Percentiles rank a stretch among this genome's conserved stretches.
Evolutionary conservation across 2,797 vertebrate genomes (phyloP).

Genomic region (Sarcophilus harrisii): DNA sequence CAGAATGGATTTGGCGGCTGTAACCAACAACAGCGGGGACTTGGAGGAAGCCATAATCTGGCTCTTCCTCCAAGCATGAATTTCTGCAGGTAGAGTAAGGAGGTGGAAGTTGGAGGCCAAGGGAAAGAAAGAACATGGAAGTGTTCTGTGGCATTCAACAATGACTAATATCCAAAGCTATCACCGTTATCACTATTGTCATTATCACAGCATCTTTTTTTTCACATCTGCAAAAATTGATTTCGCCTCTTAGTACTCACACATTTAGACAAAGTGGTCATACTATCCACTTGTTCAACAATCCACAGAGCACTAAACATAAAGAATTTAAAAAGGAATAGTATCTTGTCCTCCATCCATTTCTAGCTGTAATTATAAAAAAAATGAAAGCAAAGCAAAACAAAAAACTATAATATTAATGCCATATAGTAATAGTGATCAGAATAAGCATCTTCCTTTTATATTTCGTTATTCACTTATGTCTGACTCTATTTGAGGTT

Average conservation of each 20-base stretch:
- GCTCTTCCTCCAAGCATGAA: slow-evolving; percentile 56
- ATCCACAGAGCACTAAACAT: not conserved
- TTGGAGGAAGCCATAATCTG: slow-evolving; percentile 22
- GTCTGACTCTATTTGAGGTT: not conserved
- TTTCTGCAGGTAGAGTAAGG: slow-evolving; percentile 53
- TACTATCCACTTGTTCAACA: not conserved
- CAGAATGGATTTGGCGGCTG: slow-evolving; percentile 63
- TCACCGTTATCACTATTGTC: not conserved
- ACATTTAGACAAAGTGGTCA: not conserved
- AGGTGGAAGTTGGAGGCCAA: not conserved
- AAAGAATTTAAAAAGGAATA: not conserved
- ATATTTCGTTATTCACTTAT: not conserved
- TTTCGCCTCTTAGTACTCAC: not conserved
- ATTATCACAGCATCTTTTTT: not conserved
- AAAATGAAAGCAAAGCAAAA: too few species aligned
- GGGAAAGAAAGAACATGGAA: slow-evolving; percentile 13
- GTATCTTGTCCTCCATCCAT: not conserved
- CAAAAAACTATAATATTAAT: not conserved
- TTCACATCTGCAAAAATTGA: not conserved
- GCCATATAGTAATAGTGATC: not conserved
- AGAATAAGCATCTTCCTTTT: not conserved
- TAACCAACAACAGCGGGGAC: not conserved
- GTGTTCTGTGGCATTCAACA: not conserved
- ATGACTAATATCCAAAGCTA: not conserved
- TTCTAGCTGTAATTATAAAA: not conserved